These are phyloP conservation scores for Plestiodon gilberti DNA, from an alignment of 2,113 vertebrate genomes.

Conservation along the genomic window DNA sequence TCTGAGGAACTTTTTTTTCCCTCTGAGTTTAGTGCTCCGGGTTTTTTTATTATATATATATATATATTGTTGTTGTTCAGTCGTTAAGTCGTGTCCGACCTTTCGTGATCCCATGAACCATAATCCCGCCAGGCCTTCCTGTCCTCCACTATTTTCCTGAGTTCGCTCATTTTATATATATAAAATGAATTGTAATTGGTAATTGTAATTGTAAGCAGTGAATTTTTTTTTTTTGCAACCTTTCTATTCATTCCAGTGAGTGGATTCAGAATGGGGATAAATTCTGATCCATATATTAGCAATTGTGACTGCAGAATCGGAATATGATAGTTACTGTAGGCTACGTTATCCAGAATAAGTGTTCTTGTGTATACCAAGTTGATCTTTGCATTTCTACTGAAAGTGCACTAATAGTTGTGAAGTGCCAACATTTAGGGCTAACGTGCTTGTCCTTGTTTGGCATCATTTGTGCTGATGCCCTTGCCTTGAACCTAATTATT, in stretches of 20 bases:
- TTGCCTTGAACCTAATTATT: not conserved
- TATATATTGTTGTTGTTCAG: too few relatives aligned
- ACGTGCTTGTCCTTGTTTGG: too few relatives aligned
- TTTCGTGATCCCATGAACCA: too few relatives aligned
- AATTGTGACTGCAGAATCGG: too few relatives aligned
- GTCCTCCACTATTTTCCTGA: too few relatives aligned
- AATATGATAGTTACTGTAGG: not conserved
- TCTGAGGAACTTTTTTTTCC: not conserved
- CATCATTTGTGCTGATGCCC: not conserved
- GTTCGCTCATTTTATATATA: too few relatives aligned
- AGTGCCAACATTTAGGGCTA: not conserved
- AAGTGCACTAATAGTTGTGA: not conserved
- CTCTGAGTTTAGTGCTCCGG: not conserved
- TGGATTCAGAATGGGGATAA: not conserved
- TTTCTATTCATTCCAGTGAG: not conserved
- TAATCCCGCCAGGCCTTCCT: too few relatives aligned
- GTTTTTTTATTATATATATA: not conserved
- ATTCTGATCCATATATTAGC: not conserved
- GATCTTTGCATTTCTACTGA: not conserved
- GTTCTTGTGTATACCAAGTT: not conserved
- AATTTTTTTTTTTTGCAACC: not conserved
- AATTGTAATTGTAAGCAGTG: not conserved
- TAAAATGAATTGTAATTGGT: too few relatives aligned
- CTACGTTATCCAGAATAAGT: not conserved
- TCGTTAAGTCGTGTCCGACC: too few relatives aligned